Evolutionary conservation across 2,113 vertebrate genomes (phyloP).

Genomic region (Lophochroa leadbeateri): DNA sequence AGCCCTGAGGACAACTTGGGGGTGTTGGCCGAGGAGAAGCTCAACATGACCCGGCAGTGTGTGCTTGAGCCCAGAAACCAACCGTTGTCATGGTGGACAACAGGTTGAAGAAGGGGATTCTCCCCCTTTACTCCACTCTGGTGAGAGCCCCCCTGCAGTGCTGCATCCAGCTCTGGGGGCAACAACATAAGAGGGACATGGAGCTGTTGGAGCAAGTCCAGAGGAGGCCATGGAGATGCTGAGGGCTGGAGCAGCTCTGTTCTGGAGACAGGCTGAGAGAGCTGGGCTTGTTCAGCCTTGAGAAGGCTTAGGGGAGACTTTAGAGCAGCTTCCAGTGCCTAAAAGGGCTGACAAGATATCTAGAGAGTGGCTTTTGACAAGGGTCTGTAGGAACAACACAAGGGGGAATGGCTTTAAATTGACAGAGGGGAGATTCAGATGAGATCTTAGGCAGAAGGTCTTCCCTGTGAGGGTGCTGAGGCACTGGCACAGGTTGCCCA

Average conservation of each 20-base stretch:
- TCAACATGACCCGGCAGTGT: background rate
- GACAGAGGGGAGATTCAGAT: background rate
- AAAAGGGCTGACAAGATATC: background rate
- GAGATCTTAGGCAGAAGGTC: background rate
- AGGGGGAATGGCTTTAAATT: background rate
- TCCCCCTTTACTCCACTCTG: background rate
- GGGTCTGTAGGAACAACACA: background rate
- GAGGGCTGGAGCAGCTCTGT: background rate
- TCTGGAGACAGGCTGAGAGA: background rate
- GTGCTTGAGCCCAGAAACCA: background rate
- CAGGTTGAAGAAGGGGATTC: background rate
- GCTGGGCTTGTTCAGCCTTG: background rate
- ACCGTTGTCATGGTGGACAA: background rate
- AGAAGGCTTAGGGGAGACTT: background rate
- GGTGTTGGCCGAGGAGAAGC: background rate
- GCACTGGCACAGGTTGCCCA: background rate
- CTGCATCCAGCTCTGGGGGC: background rate
- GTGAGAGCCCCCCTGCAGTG: background rate
- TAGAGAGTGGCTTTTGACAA: background rate
- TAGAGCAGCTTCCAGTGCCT: background rate
- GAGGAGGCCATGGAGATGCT: background rate
- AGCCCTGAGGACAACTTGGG: background rate
- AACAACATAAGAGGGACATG: background rate
- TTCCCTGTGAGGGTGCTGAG: background rate
- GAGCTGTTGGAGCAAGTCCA: background rate